Conservation (phyloP, 2,797 vertebrate species). For the Lindbergichthys nudifrons region DNA sequence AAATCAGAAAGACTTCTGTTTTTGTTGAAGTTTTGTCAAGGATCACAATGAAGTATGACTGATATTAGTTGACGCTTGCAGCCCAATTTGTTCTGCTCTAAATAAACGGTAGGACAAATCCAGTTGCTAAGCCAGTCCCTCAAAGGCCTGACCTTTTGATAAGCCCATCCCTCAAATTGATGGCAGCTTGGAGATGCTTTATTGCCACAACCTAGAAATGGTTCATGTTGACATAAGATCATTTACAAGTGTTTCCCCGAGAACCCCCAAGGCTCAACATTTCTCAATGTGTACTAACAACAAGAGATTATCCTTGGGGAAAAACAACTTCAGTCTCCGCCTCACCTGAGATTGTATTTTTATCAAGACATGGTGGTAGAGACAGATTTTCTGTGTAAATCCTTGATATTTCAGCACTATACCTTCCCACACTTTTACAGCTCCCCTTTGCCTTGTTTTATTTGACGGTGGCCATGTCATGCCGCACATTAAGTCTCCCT, state of each 20-base stretch:
- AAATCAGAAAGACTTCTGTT: slow-evolving; percentile 49
- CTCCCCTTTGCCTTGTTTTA: slow-evolving; percentile 18
- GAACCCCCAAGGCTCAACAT: slow-evolving; percentile 74
- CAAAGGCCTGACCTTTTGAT: slow-evolving; percentile 80
- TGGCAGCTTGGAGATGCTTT: slow-evolving; percentile 74
- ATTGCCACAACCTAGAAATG: slow-evolving; percentile 78
- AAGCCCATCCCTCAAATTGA: slow-evolving; percentile 79
- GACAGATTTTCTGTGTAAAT: slow-evolving; percentile 25
- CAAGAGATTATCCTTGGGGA: slow-evolving; percentile 68
- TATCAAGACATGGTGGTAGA: slow-evolving; percentile 26
- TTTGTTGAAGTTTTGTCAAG: slow-evolving; percentile 61
- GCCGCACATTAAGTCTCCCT: slow-evolving; percentile 33
- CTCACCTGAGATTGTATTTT: slow-evolving; percentile 55
- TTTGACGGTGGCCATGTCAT: slow-evolving; percentile 24
- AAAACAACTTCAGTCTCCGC: slow-evolving; percentile 57
- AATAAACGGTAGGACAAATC: slow-evolving; percentile 81
- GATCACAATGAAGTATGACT: slow-evolving; percentile 70
- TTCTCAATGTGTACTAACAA: slow-evolving; percentile 67
- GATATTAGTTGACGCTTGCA: slow-evolving; percentile 58
- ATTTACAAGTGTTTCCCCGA: slow-evolving; percentile 71
- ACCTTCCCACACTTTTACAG: slow-evolving; percentile 26
- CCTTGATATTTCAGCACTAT: slow-evolving; percentile 30
- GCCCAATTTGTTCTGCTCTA: slow-evolving; percentile 79
- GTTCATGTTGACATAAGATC: slow-evolving; percentile 75
- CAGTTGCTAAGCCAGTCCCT: slow-evolving; percentile 75